phyloP scores from a whole-genome alignment of 2,113 vertebrate genomes.

The human region DNA sequence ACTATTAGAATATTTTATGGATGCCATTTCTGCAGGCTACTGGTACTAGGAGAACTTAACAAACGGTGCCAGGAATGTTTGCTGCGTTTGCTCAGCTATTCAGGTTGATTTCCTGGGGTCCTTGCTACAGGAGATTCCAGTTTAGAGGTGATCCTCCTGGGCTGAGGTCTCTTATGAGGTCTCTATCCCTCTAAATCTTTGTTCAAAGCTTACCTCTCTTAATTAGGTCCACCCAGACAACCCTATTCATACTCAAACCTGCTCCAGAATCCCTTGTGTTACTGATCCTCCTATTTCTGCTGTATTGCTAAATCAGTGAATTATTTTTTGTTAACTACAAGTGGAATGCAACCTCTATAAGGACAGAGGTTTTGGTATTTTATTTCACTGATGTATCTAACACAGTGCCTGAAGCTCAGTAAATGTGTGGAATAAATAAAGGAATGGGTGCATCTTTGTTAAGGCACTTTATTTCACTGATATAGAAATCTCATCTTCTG shows the following conservation, averaged over 20 bases:
- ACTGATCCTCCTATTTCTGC: not conserved
- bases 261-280: not conserved
- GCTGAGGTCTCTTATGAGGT: not conserved
- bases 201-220: not conserved
- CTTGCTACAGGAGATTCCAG: not conserved
- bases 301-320: not conserved
- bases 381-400: not conserved
- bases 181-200: not conserved
- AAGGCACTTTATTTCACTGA: not conserved
- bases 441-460: not conserved
- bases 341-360: not conserved
- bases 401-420: not conserved
- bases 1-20: slow-evolving; percentile 54
- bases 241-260: not conserved
- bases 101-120: not conserved
- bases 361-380: not conserved
- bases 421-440: not conserved
- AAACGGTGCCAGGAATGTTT: not conserved
- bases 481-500: not conserved
- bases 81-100: not conserved
- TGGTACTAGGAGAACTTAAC: not conserved
- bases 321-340: not conserved
- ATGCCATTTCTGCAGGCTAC: slow-evolving; percentile 40
- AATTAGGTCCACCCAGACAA: not conserved
- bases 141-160: not conserved